A percentile compares a stretch with the other conserved stretches of the same genome.
phyloP scores from a whole-genome alignment of 2,113 vertebrate genomes.

The Cathartes aura region DNA sequence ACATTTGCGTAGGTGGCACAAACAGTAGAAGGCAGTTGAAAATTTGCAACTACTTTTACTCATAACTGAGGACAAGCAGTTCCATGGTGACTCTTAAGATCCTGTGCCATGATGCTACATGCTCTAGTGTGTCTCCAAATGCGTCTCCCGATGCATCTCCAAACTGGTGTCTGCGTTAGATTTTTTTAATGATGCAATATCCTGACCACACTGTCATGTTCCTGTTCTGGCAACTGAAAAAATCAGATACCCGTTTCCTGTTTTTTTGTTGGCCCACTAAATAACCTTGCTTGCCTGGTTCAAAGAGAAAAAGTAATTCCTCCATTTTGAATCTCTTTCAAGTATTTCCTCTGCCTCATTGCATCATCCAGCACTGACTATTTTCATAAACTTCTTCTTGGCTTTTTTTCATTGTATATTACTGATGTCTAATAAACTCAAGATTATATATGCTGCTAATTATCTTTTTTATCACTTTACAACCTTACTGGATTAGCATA shows the following conservation, averaged over 20 bases:
- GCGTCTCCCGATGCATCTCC: background rate
- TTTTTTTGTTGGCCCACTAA: background rate
- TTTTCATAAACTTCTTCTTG: background rate
- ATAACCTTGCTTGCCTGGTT: background rate
- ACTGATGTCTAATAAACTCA: background rate
- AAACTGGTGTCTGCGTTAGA: background rate
- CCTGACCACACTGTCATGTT: background rate
- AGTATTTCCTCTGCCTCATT: background rate
- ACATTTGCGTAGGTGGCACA: background rate
- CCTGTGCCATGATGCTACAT: background rate
- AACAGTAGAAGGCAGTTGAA: background rate
- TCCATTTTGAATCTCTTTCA: background rate
- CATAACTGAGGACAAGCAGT: background rate
- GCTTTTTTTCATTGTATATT: background rate
- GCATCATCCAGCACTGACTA: background rate
- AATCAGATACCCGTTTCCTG: background rate
- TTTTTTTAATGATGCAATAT: background rate
- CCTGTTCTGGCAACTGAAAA: background rate
- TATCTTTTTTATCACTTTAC: background rate
- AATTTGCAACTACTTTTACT: background rate
- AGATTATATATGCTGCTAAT: background rate
- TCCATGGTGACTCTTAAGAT: background rate
- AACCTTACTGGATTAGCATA: background rate
- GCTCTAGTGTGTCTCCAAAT: background rate
- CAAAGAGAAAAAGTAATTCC: background rate